Evolutionary conservation across 2,888 invertebrate species (phyloP).

Genomic region (Axea sp.): DNA sequence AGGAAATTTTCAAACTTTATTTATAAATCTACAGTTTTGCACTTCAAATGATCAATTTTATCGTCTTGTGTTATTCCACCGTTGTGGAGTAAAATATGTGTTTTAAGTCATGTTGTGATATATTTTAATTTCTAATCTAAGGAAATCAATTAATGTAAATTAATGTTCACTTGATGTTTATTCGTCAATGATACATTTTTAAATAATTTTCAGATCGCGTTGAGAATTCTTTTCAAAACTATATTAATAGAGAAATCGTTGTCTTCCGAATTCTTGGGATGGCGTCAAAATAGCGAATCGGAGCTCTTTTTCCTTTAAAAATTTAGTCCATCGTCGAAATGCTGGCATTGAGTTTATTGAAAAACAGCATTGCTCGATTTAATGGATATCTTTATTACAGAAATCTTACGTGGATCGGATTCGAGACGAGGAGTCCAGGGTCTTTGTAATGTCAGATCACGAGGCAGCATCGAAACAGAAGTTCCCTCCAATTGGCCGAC

Average conservation of each 20-base stretch:
- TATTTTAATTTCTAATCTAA: no score
- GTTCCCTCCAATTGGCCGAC: constrained; percentile 70
- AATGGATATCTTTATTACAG: constrained; percentile 73
- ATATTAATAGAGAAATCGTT: not conserved
- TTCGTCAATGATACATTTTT: no score
- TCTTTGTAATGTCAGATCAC: constrained; percentile 60
- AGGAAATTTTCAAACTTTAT: no score
- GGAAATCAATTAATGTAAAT: no score
- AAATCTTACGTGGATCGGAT: constrained; percentile 59
- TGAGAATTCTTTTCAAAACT: not conserved
- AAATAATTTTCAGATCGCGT: no score
- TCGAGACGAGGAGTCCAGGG: constrained; percentile 51
- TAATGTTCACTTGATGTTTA: no score
- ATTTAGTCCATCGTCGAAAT: constrained; percentile 32
- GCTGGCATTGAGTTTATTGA: constrained; percentile 22
- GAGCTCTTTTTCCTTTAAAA: not conserved
- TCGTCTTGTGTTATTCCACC: no score
- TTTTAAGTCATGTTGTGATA: no score
- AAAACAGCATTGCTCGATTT: constrained; percentile 59
- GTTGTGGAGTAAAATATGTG: no score
- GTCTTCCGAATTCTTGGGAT: constrained; percentile 1
- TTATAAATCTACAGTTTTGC: no score
- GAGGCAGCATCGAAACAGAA: constrained; percentile 58
- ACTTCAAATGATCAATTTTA: no score
- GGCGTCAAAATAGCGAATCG: constrained; percentile 40